Evolutionary conservation across 2,888 invertebrate species (phyloP).

Genomic region (Pristionchus mayeri): DNA sequence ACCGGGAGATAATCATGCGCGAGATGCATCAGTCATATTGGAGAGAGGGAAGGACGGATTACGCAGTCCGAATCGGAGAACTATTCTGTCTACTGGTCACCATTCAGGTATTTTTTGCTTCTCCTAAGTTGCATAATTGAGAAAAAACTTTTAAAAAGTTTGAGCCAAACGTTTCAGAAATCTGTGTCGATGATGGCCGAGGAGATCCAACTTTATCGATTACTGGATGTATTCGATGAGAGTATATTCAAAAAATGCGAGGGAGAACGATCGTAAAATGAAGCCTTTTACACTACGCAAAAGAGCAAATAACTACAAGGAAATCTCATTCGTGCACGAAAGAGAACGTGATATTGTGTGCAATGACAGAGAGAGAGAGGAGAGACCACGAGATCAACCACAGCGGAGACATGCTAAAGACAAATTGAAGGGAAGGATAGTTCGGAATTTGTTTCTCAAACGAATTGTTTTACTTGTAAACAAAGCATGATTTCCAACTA

Average conservation of each 20-base stretch:
- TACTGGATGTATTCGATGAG: slow-evolving; percentile 2
- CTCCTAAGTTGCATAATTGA: background rate
- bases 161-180: background rate
- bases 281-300: background rate
- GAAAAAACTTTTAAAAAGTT: background rate
- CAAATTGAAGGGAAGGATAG: too few species aligned
- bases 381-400: too few species aligned
- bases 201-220: slow-evolving; percentile 4
- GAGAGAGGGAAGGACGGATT: background rate
- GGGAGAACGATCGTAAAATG: background rate
- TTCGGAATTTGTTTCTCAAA: too few species aligned
- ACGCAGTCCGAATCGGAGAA: slow-evolving; percentile 3
- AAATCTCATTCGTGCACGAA: background rate
- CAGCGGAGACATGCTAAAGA: too few species aligned
- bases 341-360: background rate
- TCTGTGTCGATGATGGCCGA: background rate
- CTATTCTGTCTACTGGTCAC: slow-evolving; percentile 10
- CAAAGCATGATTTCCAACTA: too few species aligned
- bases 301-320: background rate
- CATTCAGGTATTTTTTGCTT: background rate
- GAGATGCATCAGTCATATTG: slow-evolving; percentile 23
- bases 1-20: background rate
- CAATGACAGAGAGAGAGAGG: background rate
- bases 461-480: too few species aligned
- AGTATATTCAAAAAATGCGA: background rate